Evolutionary conservation across 2,888 invertebrate genomes (phyloP).

Genomic region (Stenodema calcarata): DNA sequence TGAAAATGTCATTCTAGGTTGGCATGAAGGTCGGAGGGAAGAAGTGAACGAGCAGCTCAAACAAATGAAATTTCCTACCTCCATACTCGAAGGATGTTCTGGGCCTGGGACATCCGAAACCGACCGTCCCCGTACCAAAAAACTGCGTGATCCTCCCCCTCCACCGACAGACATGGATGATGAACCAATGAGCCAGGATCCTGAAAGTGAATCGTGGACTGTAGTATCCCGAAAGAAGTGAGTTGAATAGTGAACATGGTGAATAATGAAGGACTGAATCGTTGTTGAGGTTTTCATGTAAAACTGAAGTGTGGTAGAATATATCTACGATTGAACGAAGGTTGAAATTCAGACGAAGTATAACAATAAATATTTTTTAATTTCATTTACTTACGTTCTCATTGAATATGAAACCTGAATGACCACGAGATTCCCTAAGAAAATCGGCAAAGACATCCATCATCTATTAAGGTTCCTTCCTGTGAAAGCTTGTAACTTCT

Average conservation of each 20-base stretch:
- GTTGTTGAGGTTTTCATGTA: no score
- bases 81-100: constrained; percentile 12
- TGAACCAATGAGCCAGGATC: constrained; percentile 20
- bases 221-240: constrained; percentile 31
- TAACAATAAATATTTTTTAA: background rate
- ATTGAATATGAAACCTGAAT: background rate
- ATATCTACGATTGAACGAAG: background rate
- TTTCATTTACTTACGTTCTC: background rate
- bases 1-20: background rate
- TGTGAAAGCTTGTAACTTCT: no score
- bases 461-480: no score
- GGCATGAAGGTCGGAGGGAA: constrained; percentile 30
- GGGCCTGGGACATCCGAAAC: background rate
- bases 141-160: constrained; percentile 22
- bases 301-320: no score
- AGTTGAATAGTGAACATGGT: background rate
- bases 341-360: background rate
- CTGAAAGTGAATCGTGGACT: constrained; percentile 24
- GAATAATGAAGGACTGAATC: background rate
- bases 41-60: constrained; percentile 21
- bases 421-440: no score
- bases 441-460: no score
- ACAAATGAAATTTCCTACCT: background rate
- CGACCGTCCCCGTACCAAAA: background rate
- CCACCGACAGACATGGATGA: background rate